Percentiles rank a stretch among this genome's conserved stretches.
Conservation (phyloP, 2,888 invertebrate genomes). For the Drosophila infuscata region DNA sequence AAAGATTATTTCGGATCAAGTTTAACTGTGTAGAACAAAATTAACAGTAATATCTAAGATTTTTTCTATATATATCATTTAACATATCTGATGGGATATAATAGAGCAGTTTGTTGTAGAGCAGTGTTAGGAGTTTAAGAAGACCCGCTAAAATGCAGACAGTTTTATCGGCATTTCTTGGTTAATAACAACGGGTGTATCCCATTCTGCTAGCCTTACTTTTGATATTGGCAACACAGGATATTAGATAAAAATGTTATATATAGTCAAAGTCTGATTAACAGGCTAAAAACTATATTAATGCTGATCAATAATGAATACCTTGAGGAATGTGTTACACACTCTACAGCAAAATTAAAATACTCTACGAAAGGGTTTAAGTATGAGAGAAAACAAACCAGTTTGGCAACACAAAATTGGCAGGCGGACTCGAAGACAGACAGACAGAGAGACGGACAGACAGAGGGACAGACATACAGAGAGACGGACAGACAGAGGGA, state of each 20-base stretch:
- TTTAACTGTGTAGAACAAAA: not conserved
- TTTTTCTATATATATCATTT: not conserved
- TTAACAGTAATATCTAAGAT: not conserved
- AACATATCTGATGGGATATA: no score
- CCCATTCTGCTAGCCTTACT: no score
- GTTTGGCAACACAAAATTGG: slow-evolving; percentile 66
- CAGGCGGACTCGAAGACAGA: slow-evolving; percentile 24
- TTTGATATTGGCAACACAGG: no score
- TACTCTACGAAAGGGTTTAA: not conserved
- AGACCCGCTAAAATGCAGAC: no score
- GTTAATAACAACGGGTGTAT: no score
- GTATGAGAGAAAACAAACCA: slow-evolving; percentile 50
- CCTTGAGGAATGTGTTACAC: not conserved
- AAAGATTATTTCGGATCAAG: not conserved
- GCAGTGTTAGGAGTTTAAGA: no score
- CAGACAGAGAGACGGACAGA: slow-evolving; percentile 12
- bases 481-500: not conserved
- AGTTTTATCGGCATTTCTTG: no score
- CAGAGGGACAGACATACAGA: not conserved
- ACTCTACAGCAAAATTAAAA: not conserved
- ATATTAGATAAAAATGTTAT: no score
- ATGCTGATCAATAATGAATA: not conserved
- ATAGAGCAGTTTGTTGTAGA: no score
- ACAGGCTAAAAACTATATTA: not conserved
- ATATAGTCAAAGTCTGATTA: no score